A percentile compares a stretch with the other conserved stretches of the same genome.
Evolutionary conservation across 2,797 vertebrate species (phyloP).

Genomic region (Moxostoma hubbsi): DNA sequence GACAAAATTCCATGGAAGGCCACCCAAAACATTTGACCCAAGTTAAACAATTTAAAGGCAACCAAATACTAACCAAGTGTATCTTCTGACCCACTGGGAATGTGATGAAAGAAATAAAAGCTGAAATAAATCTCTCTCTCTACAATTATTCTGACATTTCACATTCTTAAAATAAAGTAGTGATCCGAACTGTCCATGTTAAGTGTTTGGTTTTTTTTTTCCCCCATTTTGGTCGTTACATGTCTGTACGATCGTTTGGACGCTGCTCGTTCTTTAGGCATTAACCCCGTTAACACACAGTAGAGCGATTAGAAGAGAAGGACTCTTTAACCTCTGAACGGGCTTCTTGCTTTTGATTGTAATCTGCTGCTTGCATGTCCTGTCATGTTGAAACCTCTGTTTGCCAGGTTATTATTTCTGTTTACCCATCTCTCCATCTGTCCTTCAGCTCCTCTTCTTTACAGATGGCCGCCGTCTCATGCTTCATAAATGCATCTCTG

Average conservation of each 20-base stretch:
- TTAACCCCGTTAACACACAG: background rate
- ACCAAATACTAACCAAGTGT: too few relatives aligned
- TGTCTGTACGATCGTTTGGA: background rate
- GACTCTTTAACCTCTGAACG: slow-evolving; percentile 53
- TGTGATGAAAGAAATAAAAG: too few relatives aligned
- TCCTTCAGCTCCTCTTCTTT: slow-evolving; percentile 58
- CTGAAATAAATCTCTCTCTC: too few relatives aligned
- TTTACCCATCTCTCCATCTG: slow-evolving; percentile 50
- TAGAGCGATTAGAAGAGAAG: slow-evolving; percentile 1
- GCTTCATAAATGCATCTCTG: slow-evolving; percentile 76
- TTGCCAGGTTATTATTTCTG: slow-evolving; percentile 43
- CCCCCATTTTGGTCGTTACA: background rate
- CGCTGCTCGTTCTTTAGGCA: slow-evolving; percentile 14
- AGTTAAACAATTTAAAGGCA: too few relatives aligned
- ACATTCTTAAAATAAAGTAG: too few relatives aligned
- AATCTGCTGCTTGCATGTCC: slow-evolving; percentile 65
- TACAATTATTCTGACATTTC: too few relatives aligned
- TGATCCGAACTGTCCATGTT: too few relatives aligned
- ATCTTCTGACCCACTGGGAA: too few relatives aligned
- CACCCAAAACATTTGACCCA: too few relatives aligned
- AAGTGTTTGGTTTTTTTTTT: too few relatives aligned
- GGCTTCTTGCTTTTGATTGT: slow-evolving; percentile 57
- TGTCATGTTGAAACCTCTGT: slow-evolving; percentile 47
- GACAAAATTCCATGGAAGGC: too few relatives aligned
- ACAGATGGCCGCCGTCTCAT: slow-evolving; percentile 73